Evolutionary conservation across 2,888 invertebrate genomes (phyloP).

Genomic region (Pristionchus japonicus): DNA sequence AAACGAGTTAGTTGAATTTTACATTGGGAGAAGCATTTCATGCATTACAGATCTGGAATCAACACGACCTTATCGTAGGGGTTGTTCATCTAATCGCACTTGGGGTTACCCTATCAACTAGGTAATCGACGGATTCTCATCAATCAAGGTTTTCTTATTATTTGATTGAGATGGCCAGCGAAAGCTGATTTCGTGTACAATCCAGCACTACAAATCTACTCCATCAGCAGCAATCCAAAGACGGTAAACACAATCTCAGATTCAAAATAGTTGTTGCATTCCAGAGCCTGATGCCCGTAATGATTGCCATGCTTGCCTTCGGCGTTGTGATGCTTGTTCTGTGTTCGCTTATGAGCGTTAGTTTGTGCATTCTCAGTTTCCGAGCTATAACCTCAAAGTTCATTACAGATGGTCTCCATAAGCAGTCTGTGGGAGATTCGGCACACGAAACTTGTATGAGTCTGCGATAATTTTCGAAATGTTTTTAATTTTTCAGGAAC

Average conservation of each 20-base stretch:
- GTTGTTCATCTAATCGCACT: neutral
- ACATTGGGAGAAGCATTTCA: neutral
- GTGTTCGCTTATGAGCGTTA: neutral
- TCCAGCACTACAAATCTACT: neutral
- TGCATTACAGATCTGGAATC: neutral
- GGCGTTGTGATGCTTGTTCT: neutral
- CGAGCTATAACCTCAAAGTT: neutral
- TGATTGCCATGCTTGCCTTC: neutral
- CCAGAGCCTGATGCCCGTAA: neutral
- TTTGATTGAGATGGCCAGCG: neutral
- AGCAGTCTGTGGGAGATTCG: neutral
- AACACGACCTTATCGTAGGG: neutral
- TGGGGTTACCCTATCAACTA: neutral
- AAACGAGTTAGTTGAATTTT: neutral
- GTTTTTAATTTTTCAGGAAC: no score
- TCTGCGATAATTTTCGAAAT: neutral
- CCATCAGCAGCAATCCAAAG: neutral
- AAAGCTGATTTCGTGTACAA: slow-evolving; percentile 1
- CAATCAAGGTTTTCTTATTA: neutral
- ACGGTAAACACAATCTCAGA: neutral
- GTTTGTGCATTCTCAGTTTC: no score
- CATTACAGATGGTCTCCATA: neutral
- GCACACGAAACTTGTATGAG: neutral
- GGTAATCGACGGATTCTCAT: neutral
- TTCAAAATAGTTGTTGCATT: neutral